Evolutionary conservation across 53 echinoderm and acorn worm genomes (phyloP), one percentile per base, ranked within the genome.

Genomic region (Paracentrotus lividus): DNA sequence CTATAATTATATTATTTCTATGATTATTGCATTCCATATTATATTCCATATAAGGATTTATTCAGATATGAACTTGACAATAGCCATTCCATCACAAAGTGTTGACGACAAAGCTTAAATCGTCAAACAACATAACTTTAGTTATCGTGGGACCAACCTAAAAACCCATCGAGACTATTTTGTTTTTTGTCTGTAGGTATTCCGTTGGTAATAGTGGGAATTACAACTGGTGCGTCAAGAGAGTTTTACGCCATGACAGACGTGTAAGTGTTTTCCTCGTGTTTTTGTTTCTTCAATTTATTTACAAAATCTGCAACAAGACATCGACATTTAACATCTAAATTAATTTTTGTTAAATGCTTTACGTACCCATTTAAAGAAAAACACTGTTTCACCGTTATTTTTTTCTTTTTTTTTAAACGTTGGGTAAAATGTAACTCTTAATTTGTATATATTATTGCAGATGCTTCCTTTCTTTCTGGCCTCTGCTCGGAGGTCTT

Each of bases 381-480:
- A 54, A 15, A 33, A 1, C 10, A 68, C 9, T 24, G 5, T 2
- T 31, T 77, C 1, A 49, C 5, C 29, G 3, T 13, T 3, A 49
- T 49, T 2, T 85, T 14, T 85, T 31, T 18, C 49, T 29, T 38
- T 0, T 32, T 20, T 40, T n/a, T 4, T 5, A n/a, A n/a, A n/a
- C n/a, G n/a, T n/a, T n/a, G n/a, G n/a, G n/a, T n/a, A n/a, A n/a
- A n/a, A n/a, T n/a, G n/a, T n/a, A n/a, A n/a, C n/a, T n/a, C n/a
- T n/a, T n/a, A 61, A n/a, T n/a, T 61, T 61, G 24, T 61, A n/a
- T n/a, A n/a, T n/a, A n/a, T n/a, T n/a, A 6, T 38, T 72, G 18
- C 18, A 89, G 89, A 26, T 89, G 89, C 27, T 89, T 89, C 65
- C 64, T 64, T 2, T 1, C 18, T 64, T 89, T 65, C 54, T 96